These are phyloP conservation scores for Nibea coibor DNA, from an alignment of 2,113 vertebrate species.

Conservation along the genomic window DNA sequence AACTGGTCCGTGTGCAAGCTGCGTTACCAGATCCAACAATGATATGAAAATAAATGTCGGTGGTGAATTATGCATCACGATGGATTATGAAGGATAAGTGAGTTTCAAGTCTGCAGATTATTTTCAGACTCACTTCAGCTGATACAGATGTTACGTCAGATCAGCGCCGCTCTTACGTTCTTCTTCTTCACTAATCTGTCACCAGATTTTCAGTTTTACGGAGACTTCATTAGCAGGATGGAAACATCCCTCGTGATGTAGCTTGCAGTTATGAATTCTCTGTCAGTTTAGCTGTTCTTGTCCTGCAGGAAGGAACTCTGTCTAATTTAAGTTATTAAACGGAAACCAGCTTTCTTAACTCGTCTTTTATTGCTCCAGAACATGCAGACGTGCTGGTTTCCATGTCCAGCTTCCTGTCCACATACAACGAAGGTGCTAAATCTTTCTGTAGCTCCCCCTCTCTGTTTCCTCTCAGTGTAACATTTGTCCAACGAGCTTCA, in stretches of 20 bases:
- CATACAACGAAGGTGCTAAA: neutral
- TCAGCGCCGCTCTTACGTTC: neutral
- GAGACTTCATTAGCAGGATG: no score
- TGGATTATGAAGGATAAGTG: neutral
- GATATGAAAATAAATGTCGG: neutral
- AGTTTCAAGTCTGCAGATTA: neutral
- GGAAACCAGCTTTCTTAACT: neutral
- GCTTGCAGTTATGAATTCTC: neutral
- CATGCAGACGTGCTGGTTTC: neutral
- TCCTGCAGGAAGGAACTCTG: no score
- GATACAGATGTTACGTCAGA: neutral
- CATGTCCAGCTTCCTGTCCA: conserved; percentile 2
- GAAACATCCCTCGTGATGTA: neutral
- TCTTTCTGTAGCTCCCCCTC: neutral
- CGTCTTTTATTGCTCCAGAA: neutral
- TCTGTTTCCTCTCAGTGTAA: conserved; percentile 8
- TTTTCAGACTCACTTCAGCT: neutral
- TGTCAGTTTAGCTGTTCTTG: neutral
- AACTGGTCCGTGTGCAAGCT: neutral
- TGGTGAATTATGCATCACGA: neutral
- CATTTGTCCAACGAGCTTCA: neutral
- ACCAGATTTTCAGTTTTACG: neutral
- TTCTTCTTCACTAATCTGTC: neutral
- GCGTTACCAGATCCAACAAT: neutral
- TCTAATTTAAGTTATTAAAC: neutral